phyloP scores from a whole-genome alignment of 1,140 invertebrate species.

The Leptestheria dahalacensis region DNA sequence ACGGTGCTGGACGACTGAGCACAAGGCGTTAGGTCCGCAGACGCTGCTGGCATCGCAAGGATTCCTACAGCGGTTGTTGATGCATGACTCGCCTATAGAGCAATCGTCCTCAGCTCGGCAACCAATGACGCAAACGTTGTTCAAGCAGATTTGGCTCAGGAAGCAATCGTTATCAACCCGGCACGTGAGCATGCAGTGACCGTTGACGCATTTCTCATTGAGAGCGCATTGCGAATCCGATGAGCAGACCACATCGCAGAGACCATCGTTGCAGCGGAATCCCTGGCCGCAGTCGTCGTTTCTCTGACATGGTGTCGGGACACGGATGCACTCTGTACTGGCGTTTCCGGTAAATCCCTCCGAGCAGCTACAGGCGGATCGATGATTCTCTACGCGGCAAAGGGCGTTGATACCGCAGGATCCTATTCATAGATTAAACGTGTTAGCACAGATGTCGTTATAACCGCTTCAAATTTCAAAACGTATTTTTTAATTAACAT shows the following conservation, averaged over 20 bases:
- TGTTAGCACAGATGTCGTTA: conserved; percentile 26
- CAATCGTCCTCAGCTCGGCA: conserved; percentile 77
- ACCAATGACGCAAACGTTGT: conserved; percentile 67
- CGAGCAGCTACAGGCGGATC: conserved; percentile 64
- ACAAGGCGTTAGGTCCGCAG: conserved; percentile 67
- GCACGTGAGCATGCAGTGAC: conserved; percentile 69
- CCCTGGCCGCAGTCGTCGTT: conserved; percentile 49
- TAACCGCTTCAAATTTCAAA: not conserved
- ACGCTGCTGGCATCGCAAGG: conserved; percentile 53
- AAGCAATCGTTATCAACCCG: conserved; percentile 80
- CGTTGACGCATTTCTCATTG: conserved; percentile 71
- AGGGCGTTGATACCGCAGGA: conserved; percentile 80
- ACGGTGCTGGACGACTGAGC: conserved; percentile 62
- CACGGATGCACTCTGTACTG: conserved; percentile 63
- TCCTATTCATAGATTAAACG: too few species aligned
- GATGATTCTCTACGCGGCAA: conserved; percentile 56
- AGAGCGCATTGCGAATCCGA: conserved; percentile 72
- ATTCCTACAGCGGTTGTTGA: conserved; percentile 59
- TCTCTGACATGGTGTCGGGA: conserved; percentile 46
- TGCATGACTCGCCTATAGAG: conserved; percentile 59
- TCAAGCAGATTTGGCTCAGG: conserved; percentile 70
- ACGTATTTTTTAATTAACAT: not conserved
- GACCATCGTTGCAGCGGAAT: conserved; percentile 54
- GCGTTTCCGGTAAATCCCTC: conserved; percentile 72
- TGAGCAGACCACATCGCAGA: conserved; percentile 56